Conservation (phyloP, 2,113 vertebrate genomes). For the Rhynchomys soricoides region DNA sequence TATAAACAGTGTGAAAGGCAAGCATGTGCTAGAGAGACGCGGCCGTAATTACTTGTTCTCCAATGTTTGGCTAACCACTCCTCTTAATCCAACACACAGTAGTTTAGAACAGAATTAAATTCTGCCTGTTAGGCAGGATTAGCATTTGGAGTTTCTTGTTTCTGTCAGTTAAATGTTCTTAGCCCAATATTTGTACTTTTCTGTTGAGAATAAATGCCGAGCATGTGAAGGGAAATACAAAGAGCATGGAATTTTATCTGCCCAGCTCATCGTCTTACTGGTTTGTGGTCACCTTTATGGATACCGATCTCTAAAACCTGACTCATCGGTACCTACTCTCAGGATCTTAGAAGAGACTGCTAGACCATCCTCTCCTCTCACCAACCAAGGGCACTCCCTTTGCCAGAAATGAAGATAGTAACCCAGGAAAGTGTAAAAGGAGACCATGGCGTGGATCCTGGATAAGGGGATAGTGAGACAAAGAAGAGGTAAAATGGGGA, state of each 20-base stretch:
- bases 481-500: background rate
- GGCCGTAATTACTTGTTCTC: conserved; percentile 85
- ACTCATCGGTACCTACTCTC: conserved; percentile 66
- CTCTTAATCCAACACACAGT: conserved; percentile 82
- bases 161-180: conserved; percentile 83
- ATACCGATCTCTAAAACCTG: conserved; percentile 48
- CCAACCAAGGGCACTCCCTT: background rate
- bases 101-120: conserved; percentile 85
- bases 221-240: conserved; percentile 56
- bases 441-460: background rate
- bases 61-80: conserved; percentile 85
- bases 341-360: conserved; percentile 45
- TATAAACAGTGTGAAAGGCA: conserved; percentile 84
- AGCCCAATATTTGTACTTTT: conserved; percentile 82
- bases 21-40: conserved; percentile 82
- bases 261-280: conserved; percentile 61
- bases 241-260: conserved; percentile 67
- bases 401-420: conserved; percentile 26
- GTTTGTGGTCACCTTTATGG: conserved; percentile 59
- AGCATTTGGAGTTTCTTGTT: conserved; percentile 85
- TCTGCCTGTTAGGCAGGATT: conserved; percentile 84
- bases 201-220: conserved; percentile 70
- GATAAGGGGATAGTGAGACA: background rate
- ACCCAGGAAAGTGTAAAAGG: background rate
- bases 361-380: background rate